Evolutionary conservation across 2,888 invertebrate genomes (phyloP).

Genomic region (Dasysyrphus tricinctus): DNA sequence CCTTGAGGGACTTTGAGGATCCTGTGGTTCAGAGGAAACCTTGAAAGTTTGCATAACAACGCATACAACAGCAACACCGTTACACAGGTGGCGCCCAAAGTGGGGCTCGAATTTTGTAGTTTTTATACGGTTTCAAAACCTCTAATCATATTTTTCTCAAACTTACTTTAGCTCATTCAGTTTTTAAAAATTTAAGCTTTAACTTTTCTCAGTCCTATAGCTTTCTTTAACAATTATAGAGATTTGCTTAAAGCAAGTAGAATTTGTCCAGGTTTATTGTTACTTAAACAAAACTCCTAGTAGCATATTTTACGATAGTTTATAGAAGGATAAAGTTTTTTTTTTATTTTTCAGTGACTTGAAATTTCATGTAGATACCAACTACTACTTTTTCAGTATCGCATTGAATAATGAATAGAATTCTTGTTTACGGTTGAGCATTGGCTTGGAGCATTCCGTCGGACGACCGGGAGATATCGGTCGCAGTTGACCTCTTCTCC

Average conservation of each 20-base stretch:
- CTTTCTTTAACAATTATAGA: not conserved
- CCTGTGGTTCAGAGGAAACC: no score
- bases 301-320: not conserved
- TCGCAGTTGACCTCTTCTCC: not conserved
- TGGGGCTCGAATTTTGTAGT: no score
- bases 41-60: no score
- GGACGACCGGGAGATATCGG: conserved; percentile 15
- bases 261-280: conserved; percentile 10
- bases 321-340: not conserved
- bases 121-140: no score
- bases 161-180: no score
- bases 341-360: not conserved
- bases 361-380: not conserved
- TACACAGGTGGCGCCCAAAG: no score
- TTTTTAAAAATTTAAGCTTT: no score
- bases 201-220: no score
- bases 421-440: not conserved
- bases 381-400: not conserved
- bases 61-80: no score
- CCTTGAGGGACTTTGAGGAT: no score
- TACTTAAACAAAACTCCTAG: not conserved
- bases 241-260: not conserved
- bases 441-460: not conserved
- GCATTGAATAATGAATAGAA: not conserved
- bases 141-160: no score